Evolutionary conservation across 2,888 invertebrate species (phyloP).

Genomic region (Leptopilina myrica): DNA sequence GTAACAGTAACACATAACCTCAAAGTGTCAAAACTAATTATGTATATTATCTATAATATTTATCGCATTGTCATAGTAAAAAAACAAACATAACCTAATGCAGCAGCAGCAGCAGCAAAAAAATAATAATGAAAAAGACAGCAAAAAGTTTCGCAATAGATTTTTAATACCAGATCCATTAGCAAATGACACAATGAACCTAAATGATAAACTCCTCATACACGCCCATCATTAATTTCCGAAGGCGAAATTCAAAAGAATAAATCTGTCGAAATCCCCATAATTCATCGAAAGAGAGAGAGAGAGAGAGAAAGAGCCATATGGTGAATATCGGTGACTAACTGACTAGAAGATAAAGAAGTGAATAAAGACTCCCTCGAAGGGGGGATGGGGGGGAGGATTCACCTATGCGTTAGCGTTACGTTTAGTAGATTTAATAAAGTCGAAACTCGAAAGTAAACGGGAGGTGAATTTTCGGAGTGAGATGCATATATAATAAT

Average conservation of each 20-base stretch:
- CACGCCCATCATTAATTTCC: background rate
- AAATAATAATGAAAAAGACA: too few species aligned
- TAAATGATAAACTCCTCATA: background rate
- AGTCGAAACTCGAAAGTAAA: slow-evolving; percentile 40
- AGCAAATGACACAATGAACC: too few species aligned
- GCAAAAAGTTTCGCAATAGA: too few species aligned
- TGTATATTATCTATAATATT: too few species aligned
- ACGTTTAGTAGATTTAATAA: slow-evolving; percentile 44
- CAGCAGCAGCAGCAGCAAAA: too few species aligned
- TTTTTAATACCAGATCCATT: too few species aligned
- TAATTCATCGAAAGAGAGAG: background rate
- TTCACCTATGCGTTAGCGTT: background rate
- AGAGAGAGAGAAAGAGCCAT: background rate
- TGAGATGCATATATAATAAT: slow-evolving; percentile 59
- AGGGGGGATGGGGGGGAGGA: background rate
- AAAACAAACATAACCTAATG: too few species aligned
- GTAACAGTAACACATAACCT: too few species aligned
- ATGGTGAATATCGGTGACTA: background rate
- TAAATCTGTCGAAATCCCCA: slow-evolving; percentile 12
- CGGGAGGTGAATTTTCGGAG: slow-evolving; percentile 55
- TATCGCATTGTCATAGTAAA: too few species aligned
- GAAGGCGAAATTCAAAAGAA: background rate
- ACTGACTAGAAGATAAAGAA: background rate
- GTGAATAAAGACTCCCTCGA: background rate
- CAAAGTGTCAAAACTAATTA: too few species aligned